These are phyloP conservation scores for Argya squamiceps DNA, from an alignment of 2,797 vertebrate genomes.

Conservation along the genomic window DNA sequence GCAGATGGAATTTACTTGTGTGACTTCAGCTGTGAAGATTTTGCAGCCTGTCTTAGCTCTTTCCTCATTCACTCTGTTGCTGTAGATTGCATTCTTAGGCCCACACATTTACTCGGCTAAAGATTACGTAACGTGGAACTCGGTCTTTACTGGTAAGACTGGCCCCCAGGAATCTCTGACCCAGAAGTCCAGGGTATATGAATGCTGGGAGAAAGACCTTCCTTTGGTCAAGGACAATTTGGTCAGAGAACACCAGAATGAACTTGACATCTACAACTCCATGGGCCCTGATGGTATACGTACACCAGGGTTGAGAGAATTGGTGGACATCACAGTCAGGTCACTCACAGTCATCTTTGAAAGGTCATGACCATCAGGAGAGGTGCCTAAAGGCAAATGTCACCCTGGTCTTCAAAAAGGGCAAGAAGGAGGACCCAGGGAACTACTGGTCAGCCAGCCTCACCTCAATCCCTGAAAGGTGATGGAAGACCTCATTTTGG, in stretches of 20 bases:
- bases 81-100: neutral
- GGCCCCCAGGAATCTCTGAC: neutral
- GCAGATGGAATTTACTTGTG: neutral
- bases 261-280: neutral
- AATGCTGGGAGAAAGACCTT: neutral
- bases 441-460: neutral
- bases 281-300: no score
- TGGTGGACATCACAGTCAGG: neutral
- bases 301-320: neutral
- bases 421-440: neutral
- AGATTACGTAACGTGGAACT: neutral
- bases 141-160: neutral
- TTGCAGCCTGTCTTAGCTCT: neutral
- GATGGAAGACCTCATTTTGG: neutral
- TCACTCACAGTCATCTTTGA: neutral
- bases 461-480: accelerated
- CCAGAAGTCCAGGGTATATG: neutral
- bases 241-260: neutral
- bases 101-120: neutral
- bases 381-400: neutral
- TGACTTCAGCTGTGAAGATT: neutral
- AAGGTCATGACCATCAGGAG: neutral
- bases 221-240: neutral
- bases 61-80: neutral
- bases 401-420: neutral